Base-by-base conservation (phyloP, 1,140 invertebrate genomes). In the Trigoniulus corallinus region DNA sequence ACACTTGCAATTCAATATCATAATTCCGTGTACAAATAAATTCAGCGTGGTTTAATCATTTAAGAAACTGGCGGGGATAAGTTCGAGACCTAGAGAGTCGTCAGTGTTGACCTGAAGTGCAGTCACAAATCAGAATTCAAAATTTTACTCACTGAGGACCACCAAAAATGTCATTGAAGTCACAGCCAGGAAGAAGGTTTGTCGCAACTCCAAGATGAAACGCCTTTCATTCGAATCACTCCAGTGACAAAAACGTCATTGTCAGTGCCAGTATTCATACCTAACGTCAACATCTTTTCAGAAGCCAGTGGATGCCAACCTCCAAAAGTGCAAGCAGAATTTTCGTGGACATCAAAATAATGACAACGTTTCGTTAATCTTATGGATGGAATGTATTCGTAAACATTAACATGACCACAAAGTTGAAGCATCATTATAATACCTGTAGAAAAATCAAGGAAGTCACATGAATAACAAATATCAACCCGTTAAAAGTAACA, bases 261-360 rank as follows among this genome's bases (percentile, higher is more conserved):
- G 59, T 87, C 81, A 40, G 73, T 68, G 48, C 78, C 80, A 50
- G 71, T 66, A 57, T 84, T 81, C 54, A 88, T 66, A 24, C 71
- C 68, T 40, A 84, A 71, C 0, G 81, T 72, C 27, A 86, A 68
- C 1, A 84, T 65, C 62, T 88, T 88, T 63, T 88, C 84, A 40
- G 83, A 81, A 10, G 84, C 79, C 24, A 87, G 65, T 0, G 84
- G 84, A 70, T 88, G 84, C 84, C 84, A 88, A 15, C 79, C 77
- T 18, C 84, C 84, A 56, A 85, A 79, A 1, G 84, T 88, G 59
- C 84, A 88, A 4, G 76, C 74, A 1, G 75, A 61, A 62, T 84
- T 47, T 50, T 78, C 72, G 55, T 74, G 71, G 2, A 70, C 62
- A 53, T 77, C 74, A 70, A 82, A 84, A 65, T 87, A 88, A 62